Percentiles rank a stretch among this genome's conserved stretches.
Evolutionary conservation across 2,888 invertebrate species (phyloP).

Genomic region (Eupeodes latifasciatus): DNA sequence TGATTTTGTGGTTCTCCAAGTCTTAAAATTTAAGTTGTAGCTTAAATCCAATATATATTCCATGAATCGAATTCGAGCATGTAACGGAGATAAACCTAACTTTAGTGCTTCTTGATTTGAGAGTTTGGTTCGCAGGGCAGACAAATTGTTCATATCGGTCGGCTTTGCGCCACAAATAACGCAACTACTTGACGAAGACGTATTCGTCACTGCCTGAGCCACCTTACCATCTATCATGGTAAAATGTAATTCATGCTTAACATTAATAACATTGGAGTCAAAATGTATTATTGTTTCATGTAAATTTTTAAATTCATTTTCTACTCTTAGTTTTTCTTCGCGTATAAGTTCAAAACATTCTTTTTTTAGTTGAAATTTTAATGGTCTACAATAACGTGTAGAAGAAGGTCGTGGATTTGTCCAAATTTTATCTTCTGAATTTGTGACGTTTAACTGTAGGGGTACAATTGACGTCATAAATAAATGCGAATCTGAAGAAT

Average conservation of each 20-base stretch:
- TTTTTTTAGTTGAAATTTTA: constrained; percentile 33
- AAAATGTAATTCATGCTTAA: constrained; percentile 28
- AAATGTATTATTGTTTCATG: constrained; percentile 4
- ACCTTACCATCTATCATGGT: constrained; percentile 37
- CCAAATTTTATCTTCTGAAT: constrained; percentile 9
- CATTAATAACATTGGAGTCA: constrained; percentile 16
- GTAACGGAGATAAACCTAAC: constrained; percentile 17
- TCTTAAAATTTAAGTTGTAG: constrained; percentile 29
- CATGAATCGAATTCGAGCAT: constrained; percentile 26
- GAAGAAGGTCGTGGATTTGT: constrained; percentile 31
- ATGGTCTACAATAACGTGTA: constrained; percentile 28
- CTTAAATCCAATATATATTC: constrained; percentile 28
- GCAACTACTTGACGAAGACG: constrained; percentile 29
- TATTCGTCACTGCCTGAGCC: constrained; percentile 28
- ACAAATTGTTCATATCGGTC: constrained; percentile 31
- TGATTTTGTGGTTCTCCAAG: constrained; percentile 23
- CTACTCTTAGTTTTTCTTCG: constrained; percentile 24
- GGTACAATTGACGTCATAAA: constrained; percentile 38
- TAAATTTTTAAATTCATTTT: constrained; percentile 23
- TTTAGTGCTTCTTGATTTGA: constrained; percentile 18
- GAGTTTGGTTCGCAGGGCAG: not conserved
- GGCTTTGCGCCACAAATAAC: constrained; percentile 37
- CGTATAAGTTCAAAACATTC: not conserved
- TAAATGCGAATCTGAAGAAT: constrained; percentile 30
- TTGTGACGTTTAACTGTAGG: not conserved